These are phyloP conservation scores for Callithrix jacchus DNA, from an alignment of 2,113 vertebrate species.

Conservation along the genomic window DNA sequence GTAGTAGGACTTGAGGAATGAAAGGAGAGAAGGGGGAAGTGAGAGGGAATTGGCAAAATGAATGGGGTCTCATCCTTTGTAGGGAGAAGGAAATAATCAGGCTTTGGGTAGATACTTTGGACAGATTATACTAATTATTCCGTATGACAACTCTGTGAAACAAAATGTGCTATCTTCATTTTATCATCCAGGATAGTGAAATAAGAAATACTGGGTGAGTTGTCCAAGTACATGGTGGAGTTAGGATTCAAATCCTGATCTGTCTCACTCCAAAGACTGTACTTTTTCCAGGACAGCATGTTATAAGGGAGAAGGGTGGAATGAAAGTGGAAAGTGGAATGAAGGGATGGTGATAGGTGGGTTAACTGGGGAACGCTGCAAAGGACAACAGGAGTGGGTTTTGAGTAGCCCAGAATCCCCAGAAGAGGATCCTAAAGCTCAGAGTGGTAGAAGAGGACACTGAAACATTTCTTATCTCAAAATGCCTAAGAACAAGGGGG, in stretches of 20 bases:
- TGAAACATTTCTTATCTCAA: background rate
- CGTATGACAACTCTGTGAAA: background rate
- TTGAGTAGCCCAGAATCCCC: background rate
- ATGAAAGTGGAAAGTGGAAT: background rate
- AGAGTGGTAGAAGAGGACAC: too few relatives aligned
- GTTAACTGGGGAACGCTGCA: background rate
- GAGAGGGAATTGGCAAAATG: background rate
- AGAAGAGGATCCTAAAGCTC: background rate
- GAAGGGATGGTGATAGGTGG: background rate
- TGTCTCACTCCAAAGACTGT: background rate
- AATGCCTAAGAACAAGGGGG: background rate
- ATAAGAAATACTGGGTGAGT: background rate
- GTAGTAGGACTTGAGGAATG: background rate
- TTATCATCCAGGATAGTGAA: background rate
- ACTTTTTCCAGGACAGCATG: background rate
- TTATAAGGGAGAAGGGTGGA: background rate
- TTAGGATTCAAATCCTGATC: background rate
- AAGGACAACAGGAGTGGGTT: background rate
- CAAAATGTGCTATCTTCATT: background rate
- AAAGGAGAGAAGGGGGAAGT: background rate
- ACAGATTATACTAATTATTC: background rate
- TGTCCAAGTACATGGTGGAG: background rate
- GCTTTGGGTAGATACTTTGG: background rate
- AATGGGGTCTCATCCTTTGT: background rate
- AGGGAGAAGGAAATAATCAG: background rate